Percentiles rank a stretch among this genome's conserved stretches.
These are phyloP conservation scores for Dryas iulia DNA, from an alignment of 1,140 invertebrate species.

Conservation along the genomic window DNA sequence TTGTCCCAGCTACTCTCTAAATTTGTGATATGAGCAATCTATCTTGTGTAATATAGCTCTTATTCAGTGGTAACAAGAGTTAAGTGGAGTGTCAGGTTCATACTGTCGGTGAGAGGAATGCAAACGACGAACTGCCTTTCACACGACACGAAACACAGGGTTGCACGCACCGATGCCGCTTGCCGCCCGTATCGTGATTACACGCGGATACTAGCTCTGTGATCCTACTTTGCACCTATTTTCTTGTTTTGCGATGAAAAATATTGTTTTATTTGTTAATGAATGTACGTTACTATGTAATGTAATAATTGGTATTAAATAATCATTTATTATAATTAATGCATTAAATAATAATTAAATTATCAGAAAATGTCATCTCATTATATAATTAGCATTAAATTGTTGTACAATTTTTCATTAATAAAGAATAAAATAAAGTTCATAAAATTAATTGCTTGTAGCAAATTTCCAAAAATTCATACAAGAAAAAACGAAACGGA, in stretches of 20 bases:
- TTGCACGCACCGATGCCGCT: constrained; percentile 33
- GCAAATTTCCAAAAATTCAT: not conserved
- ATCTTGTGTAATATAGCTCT: not conserved
- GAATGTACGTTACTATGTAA: too few relatives aligned
- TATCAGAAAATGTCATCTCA: too few relatives aligned
- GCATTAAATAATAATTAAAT: too few relatives aligned
- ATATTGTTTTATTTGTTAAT: too few relatives aligned
- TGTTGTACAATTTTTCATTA: too few relatives aligned
- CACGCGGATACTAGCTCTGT: not conserved
- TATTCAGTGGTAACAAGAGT: not conserved
- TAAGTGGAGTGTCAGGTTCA: constrained; percentile 14
- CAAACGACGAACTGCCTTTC: constrained; percentile 56
- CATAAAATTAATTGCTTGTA: not conserved
- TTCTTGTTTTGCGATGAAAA: too few relatives aligned
- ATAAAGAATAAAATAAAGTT: not conserved
- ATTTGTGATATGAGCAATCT: constrained; percentile 42
- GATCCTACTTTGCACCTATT: not conserved
- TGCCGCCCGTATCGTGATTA: constrained; percentile 22
- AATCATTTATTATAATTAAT: too few relatives aligned
- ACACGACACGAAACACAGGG: constrained; percentile 43
- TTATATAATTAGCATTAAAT: too few relatives aligned
- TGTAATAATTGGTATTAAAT: too few relatives aligned
- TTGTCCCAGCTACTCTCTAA: constrained; percentile 67
- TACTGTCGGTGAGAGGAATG: constrained; percentile 60
- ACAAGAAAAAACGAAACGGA: constrained; percentile 14